Conservation (phyloP, 2,113 vertebrate species). For the Caracal caracal region DNA sequence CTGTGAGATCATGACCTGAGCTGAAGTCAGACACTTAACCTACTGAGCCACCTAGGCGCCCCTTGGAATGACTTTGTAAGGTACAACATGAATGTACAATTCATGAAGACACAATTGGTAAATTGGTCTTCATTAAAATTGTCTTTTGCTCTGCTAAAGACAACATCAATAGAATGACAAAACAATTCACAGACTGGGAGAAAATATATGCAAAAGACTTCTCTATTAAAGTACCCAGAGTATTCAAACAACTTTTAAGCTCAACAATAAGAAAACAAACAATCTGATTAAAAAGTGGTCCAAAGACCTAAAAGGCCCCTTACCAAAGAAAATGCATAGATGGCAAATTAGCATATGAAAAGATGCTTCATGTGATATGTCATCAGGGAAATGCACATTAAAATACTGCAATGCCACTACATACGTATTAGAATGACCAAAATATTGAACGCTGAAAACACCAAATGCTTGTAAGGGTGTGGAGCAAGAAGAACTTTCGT, state of each 20-base stretch:
- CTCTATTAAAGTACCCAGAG: background rate
- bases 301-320: background rate
- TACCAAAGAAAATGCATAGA: background rate
- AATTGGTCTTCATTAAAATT: background rate
- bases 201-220: background rate
- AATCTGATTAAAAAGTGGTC: background rate
- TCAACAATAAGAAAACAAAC: background rate
- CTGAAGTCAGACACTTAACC: too few species aligned
- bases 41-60: too few species aligned
- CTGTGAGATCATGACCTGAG: too few species aligned
- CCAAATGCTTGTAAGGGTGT: background rate
- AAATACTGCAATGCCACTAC: background rate
- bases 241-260: background rate
- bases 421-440: background rate
- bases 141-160: background rate
- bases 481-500: background rate
- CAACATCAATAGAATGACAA: background rate
- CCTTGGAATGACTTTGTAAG: background rate
- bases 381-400: background rate
- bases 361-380: background rate
- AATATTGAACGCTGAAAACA: background rate
- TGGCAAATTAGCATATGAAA: background rate
- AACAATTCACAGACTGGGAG: background rate
- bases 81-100: background rate
- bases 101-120: background rate